These are phyloP conservation scores for Xestobium rufovillosum DNA, from an alignment of 2,888 invertebrate species.

Conservation along the genomic window DNA sequence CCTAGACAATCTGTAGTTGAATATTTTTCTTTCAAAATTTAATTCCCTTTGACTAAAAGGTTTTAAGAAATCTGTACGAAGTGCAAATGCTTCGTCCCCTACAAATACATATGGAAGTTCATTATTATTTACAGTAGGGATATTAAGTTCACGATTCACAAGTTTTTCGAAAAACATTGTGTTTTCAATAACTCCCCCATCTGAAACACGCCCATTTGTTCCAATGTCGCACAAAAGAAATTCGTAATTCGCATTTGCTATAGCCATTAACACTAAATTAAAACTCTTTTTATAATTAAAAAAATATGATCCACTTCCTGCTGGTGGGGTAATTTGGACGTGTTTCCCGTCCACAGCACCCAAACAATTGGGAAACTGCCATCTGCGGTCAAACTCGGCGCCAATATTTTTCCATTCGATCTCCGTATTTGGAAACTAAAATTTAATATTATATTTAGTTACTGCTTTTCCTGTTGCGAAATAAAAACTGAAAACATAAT, in stretches of 20 bases:
- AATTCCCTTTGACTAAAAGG: too few species aligned
- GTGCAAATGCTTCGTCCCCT: slow-evolving; percentile 24
- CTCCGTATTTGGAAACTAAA: neutral
- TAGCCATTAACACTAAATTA: neutral
- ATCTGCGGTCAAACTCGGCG: neutral
- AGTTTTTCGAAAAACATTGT: neutral
- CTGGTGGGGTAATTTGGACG: neutral
- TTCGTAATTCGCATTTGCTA: neutral
- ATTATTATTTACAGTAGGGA: slow-evolving; percentile 13
- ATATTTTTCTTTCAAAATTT: too few species aligned
- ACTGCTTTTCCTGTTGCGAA: too few species aligned
- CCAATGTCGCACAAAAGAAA: slow-evolving; percentile 1
- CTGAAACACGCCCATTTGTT: neutral
- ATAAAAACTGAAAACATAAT: too few species aligned
- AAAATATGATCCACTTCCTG: neutral
- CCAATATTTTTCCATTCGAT: neutral
- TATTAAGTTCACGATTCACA: slow-evolving; percentile 8
- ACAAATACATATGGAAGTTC: slow-evolving; percentile 27
- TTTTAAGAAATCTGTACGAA: slow-evolving; percentile 22
- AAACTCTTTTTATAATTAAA: neutral
- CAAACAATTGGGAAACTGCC: neutral
- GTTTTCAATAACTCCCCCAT: neutral
- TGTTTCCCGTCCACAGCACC: slow-evolving; percentile 2
- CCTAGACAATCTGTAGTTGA: neutral
- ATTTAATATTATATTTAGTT: too few species aligned